A percentile compares a stretch with the other conserved stretches of the same genome.
phyloP scores from a whole-genome alignment of 1,140 invertebrate species.

The Argopecten irradians region DNA sequence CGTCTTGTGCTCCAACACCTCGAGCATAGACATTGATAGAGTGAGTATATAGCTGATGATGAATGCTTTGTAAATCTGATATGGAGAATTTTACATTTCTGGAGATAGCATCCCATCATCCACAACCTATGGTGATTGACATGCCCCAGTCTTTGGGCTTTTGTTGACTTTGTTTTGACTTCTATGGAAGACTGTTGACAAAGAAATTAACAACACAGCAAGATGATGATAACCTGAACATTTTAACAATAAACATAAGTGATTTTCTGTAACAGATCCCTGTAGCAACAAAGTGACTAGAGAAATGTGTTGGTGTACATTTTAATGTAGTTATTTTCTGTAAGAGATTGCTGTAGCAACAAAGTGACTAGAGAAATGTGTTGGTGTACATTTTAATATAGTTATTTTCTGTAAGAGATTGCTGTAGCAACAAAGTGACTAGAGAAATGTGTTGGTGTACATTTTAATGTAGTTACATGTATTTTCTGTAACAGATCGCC shows the following conservation, averaged over 20 bases:
- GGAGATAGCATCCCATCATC: no score
- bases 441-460: background rate
- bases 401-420: slow-evolving; percentile 74
- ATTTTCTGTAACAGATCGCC: slow-evolving; percentile 65
- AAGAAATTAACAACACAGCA: no score
- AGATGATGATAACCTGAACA: background rate
- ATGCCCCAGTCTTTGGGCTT: no score
- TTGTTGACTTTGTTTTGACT: no score
- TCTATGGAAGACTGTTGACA: no score
- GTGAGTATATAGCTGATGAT: slow-evolving; percentile 52
- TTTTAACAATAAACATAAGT: background rate
- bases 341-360: slow-evolving; percentile 73
- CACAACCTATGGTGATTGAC: no score
- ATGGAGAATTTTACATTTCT: no score
- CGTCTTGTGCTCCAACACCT: slow-evolving; percentile 75
- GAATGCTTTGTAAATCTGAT: no score
- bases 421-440: slow-evolving; percentile 70
- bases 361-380: slow-evolving; percentile 65
- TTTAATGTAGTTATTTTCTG: background rate
- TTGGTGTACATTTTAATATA: slow-evolving; percentile 76
- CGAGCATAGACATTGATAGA: slow-evolving; percentile 73
- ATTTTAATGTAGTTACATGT: background rate
- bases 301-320: background rate
- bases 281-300: slow-evolving; percentile 61
- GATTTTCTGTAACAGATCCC: slow-evolving; percentile 66